Evolutionary conservation across 2,888 invertebrate genomes (phyloP).

Genomic region (Itoplectis maculator): DNA sequence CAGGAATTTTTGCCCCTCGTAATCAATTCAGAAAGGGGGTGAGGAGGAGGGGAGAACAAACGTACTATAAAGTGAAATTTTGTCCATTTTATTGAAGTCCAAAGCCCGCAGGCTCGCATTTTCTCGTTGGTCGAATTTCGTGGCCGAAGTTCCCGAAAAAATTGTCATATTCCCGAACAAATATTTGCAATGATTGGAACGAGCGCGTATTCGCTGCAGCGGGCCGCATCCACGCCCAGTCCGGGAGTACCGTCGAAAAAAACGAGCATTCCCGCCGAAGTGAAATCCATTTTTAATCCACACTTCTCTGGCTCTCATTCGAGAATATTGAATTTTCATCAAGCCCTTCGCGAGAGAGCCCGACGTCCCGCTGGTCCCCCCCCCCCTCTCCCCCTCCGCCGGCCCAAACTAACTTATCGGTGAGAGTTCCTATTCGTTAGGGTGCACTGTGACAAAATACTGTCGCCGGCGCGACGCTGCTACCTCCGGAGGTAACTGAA

Average conservation of each 20-base stretch:
- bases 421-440: conserved; percentile 29
- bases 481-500: conserved; percentile 20
- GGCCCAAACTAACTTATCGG: conserved; percentile 24
- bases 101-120: no score
- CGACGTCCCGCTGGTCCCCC: not conserved
- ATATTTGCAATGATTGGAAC: conserved; percentile 23
- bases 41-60: no score
- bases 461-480: not conserved
- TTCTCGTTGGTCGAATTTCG: not conserved
- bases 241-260: not conserved
- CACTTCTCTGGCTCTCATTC: conserved; percentile 29
- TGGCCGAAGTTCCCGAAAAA: conserved; percentile 1
- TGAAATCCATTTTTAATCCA: conserved; percentile 60
- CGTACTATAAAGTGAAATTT: no score
- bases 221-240: not conserved
- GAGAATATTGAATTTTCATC: conserved; percentile 54
- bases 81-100: not conserved
- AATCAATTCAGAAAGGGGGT: no score
- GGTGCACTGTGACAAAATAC: not conserved
- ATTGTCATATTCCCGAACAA: conserved; percentile 31
- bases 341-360: not conserved
- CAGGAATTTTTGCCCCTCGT: no score
- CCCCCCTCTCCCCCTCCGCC: not conserved
- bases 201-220: not conserved
- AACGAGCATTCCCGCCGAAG: conserved; percentile 22